phyloP scores from a whole-genome alignment of 2,888 invertebrate species.

The Agrotis segetum region DNA sequence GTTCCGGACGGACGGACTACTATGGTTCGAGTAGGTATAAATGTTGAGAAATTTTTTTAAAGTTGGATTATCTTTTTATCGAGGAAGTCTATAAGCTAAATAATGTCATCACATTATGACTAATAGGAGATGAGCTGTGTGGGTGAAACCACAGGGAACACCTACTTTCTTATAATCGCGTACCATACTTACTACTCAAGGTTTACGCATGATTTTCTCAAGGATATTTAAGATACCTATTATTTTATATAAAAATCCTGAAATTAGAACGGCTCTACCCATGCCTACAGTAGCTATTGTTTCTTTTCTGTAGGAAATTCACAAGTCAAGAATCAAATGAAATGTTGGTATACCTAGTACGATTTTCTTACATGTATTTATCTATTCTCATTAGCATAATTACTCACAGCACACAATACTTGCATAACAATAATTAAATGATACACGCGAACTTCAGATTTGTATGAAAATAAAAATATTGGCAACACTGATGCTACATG shows the following conservation, averaged over 20 bases:
- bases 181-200: neutral
- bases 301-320: neutral
- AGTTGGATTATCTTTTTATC: too few species aligned
- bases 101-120: too few species aligned
- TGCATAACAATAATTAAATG: too few species aligned
- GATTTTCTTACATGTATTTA: neutral
- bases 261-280: neutral
- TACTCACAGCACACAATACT: neutral
- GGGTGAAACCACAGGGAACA: too few species aligned
- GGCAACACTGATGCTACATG: neutral
- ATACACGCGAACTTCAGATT: neutral
- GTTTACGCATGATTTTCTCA: slow-evolving; percentile 25
- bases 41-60: too few species aligned
- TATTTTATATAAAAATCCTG: slow-evolving; percentile 5
- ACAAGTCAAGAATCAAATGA: neutral
- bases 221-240: slow-evolving; percentile 30
- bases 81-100: too few species aligned
- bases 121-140: too few species aligned
- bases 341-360: neutral
- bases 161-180: slow-evolving; percentile 3
- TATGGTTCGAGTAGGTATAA: too few species aligned
- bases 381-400: neutral
- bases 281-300: neutral
- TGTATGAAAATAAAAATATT: neutral
- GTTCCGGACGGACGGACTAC: too few species aligned